These are phyloP conservation scores for Canis aureus DNA, from an alignment of 2,113 vertebrate species.

Conservation along the genomic window DNA sequence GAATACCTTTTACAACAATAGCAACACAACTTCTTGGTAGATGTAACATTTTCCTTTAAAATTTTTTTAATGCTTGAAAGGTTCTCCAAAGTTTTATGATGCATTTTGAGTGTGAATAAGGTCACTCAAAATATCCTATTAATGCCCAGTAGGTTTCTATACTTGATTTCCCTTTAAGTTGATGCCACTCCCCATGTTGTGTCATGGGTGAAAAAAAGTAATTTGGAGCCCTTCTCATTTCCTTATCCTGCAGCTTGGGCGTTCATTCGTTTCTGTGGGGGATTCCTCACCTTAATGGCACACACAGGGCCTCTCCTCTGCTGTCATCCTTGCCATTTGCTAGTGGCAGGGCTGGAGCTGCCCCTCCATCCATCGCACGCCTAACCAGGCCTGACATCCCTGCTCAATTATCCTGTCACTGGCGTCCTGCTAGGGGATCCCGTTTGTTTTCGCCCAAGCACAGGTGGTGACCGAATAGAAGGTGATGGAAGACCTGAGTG, in stretches of 20 bases:
- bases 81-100: conserved; percentile 18
- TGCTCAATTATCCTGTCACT: not conserved
- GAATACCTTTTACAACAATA: not conserved
- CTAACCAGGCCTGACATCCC: not conserved
- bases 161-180: conserved; percentile 3
- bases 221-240: not conserved
- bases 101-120: not conserved
- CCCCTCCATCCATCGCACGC: no score
- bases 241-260: not conserved
- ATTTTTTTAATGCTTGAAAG: not conserved
- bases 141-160: not conserved
- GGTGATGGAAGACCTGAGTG: not conserved
- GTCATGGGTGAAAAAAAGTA: not conserved
- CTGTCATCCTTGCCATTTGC: not conserved
- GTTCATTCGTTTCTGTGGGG: not conserved
- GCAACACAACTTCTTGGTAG: not conserved
- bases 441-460: conserved; percentile 60
- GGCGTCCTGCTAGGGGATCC: conserved; percentile 36
- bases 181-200: not conserved
- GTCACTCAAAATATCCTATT: not conserved
- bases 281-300: no score
- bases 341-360: not conserved
- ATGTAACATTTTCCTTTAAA: not conserved
- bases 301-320: not conserved
- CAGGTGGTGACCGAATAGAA: conserved; percentile 42